Percentiles rank a stretch among this genome's conserved stretches.
Conservation (phyloP, 2,888 invertebrate species). For the Stenchaetothrips biformis region DNA sequence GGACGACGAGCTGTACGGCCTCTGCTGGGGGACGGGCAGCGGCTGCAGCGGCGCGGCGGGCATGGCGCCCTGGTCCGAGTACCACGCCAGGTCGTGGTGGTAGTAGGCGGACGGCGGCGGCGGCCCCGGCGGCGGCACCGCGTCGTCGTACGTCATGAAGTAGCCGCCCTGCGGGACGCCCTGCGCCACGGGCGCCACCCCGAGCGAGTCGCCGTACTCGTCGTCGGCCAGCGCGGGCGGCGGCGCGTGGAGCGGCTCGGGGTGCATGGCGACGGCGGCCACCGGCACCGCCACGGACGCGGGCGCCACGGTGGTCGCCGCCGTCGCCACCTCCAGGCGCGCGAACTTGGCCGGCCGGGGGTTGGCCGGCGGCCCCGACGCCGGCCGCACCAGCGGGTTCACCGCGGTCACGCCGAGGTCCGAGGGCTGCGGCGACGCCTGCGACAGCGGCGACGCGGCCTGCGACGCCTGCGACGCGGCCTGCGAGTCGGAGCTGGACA, state of each 20-base stretch:
- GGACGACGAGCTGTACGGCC: constrained; percentile 73
- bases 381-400: constrained; percentile 54
- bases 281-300: not conserved
- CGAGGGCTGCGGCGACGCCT: constrained; percentile 42
- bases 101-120: constrained; percentile 29
- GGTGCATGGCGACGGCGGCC: not conserved
- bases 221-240: constrained; percentile 46
- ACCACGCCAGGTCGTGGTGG: constrained; percentile 13
- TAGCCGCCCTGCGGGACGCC: constrained; percentile 27
- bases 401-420: constrained; percentile 39
- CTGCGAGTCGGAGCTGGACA: constrained; percentile 32
- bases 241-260: constrained; percentile 38
- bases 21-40: constrained; percentile 44
- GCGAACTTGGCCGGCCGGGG: constrained; percentile 14
- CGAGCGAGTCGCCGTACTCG: constrained; percentile 55
- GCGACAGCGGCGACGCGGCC: constrained; percentile 34
- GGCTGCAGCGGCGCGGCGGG: constrained; percentile 36
- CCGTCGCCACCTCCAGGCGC: not conserved
- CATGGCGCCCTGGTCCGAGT: constrained; percentile 28
- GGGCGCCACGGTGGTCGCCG: not conserved
- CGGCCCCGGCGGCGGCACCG: constrained; percentile 31
- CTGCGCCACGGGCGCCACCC: constrained; percentile 35
- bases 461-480: constrained; percentile 33
- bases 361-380: constrained; percentile 52
- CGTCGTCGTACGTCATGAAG: constrained; percentile 25